phyloP scores from a whole-genome alignment of 2,888 invertebrate genomes.

The Zaprionus lineosus region DNA sequence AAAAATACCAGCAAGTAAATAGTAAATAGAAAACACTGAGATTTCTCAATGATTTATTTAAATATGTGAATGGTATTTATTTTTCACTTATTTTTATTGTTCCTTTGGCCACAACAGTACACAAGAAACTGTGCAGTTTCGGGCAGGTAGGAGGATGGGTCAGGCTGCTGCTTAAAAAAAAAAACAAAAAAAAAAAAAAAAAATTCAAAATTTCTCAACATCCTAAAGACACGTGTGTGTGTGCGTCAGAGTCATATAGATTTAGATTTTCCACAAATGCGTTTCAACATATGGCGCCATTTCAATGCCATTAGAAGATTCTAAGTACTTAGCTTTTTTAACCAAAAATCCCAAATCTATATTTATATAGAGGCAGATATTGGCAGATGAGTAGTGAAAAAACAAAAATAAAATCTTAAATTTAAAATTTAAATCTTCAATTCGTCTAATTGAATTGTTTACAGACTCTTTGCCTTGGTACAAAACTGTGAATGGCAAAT shows the following conservation, averaged over 20 bases:
- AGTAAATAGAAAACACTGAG: not conserved
- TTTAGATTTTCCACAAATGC: conserved; percentile 32
- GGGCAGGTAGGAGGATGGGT: conserved; percentile 12
- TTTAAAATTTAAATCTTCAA: no score
- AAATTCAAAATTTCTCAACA: conserved; percentile 1
- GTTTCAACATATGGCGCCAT: conserved; percentile 29
- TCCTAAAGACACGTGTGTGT: conserved; percentile 29
- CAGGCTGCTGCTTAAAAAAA: conserved; percentile 4
- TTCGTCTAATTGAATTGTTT: no score
- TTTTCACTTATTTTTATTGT: not conserved
- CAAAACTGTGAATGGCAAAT: no score
- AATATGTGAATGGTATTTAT: not conserved
- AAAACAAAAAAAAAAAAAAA: conserved; percentile 10
- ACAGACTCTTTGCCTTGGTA: no score
- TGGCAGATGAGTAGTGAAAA: conserved; percentile 12
- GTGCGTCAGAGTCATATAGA: conserved; percentile 29
- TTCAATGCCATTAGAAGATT: conserved; percentile 8
- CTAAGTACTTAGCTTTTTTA: conserved; percentile 4
- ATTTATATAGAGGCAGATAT: not conserved
- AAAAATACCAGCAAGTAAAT: not conserved
- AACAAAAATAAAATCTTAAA: not conserved
- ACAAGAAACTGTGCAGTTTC: not conserved
- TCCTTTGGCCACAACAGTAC: not conserved
- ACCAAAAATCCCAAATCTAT: no score
- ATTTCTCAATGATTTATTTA: not conserved